Evolutionary conservation across 37 sponge, comb jelly and placozoan species (phyloP).

Genomic region (Cladorhizidae sp.): DNA sequence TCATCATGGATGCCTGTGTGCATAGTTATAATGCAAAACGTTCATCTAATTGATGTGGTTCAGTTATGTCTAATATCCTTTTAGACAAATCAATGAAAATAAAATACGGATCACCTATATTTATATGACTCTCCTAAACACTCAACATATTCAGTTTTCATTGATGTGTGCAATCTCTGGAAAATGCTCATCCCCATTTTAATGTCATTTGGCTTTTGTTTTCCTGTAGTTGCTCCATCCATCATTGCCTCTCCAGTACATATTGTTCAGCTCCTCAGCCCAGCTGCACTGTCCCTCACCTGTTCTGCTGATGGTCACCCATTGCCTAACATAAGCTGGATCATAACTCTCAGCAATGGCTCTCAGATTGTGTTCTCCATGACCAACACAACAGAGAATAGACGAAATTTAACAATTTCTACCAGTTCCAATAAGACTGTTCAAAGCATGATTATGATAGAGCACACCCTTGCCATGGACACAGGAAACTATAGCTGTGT

Average conservation of each 20-base stretch:
- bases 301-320: constrained; percentile 49
- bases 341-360: constrained; percentile 20
- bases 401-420: not conserved
- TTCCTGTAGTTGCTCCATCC: constrained; percentile 28
- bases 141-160: too few species aligned
- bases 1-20: too few species aligned
- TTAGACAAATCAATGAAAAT: too few species aligned
- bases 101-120: too few species aligned
- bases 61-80: too few species aligned
- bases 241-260: not conserved
- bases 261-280: constrained; percentile 4
- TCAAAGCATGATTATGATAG: constrained; percentile 39
- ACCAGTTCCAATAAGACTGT: not conserved
- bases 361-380: constrained; percentile 10
- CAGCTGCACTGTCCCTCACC: constrained; percentile 18
- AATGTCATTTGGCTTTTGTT: too few species aligned
- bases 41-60: too few species aligned
- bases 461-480: constrained; percentile 10
- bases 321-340: constrained; percentile 42
- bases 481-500: constrained; percentile 48
- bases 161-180: too few species aligned
- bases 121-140: too few species aligned
- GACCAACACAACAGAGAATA: not conserved
- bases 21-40: too few species aligned
- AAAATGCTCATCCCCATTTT: too few species aligned